Evolutionary conservation across 2,113 vertebrate species (phyloP).

Genomic region (Rana temporaria): DNA sequence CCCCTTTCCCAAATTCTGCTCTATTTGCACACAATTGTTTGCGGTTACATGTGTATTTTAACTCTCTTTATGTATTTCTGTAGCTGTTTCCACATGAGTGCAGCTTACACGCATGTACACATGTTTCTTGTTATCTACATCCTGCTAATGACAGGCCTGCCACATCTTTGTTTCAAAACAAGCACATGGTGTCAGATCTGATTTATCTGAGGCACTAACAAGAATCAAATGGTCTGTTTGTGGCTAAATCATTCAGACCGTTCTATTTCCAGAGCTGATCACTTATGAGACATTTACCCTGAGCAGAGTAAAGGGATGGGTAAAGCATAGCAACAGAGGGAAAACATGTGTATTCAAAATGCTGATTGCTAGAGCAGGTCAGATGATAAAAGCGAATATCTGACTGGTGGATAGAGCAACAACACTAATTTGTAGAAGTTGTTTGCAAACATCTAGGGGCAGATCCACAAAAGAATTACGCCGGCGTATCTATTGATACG

Average conservation of each 20-base stretch:
- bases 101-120: not conserved
- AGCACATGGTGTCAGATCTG: not conserved
- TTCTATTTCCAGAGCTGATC: too few species aligned
- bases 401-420: too few species aligned
- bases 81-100: constrained; percentile 12
- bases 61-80: not conserved
- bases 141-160: constrained; percentile 4
- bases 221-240: constrained; percentile 22
- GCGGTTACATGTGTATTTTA: not conserved
- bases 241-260: not conserved
- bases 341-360: too few species aligned
- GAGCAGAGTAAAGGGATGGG: too few species aligned
- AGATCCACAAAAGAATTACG: too few species aligned
- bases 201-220: not conserved
- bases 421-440: too few species aligned
- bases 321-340: too few species aligned
- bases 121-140: constrained; percentile 28
- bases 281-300: too few species aligned
- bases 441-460: too few species aligned
- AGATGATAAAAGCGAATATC: too few species aligned
- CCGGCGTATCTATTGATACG: too few species aligned
- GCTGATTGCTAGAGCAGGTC: too few species aligned
- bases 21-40: not conserved
- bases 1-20: not conserved
- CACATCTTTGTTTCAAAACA: not conserved